phyloP scores from a whole-genome alignment of 2,888 invertebrate species.

The Patella ulyssiponensis region DNA sequence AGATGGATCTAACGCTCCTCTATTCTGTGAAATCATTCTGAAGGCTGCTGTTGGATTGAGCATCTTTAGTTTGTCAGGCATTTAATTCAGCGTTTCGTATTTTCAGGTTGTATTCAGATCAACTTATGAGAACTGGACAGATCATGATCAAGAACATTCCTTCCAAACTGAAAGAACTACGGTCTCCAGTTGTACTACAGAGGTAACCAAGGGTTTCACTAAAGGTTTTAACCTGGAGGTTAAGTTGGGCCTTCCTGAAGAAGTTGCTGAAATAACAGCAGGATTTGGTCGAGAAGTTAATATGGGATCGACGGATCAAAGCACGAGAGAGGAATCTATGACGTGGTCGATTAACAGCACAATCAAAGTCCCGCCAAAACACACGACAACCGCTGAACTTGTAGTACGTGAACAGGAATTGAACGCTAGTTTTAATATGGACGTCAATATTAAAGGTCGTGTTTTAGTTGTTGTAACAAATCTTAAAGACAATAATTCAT shows the following conservation, averaged over 20 bases:
- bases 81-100: neutral
- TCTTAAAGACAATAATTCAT: conserved; percentile 70
- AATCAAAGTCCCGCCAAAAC: conserved; percentile 68
- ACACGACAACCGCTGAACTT: conserved; percentile 72
- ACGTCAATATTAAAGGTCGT: conserved; percentile 65
- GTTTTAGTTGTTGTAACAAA: conserved; percentile 70
- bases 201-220: conserved; percentile 63
- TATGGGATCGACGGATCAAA: conserved; percentile 68
- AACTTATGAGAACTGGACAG: conserved; percentile 68
- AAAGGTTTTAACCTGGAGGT: conserved; percentile 72
- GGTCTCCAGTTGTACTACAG: conserved; percentile 59
- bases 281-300: conserved; percentile 71
- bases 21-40: too few species aligned
- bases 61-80: too few species aligned
- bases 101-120: conserved; percentile 50
- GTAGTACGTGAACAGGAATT: conserved; percentile 73
- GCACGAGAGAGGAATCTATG: conserved; percentile 69
- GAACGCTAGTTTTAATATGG: conserved; percentile 69
- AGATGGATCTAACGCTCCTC: too few species aligned
- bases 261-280: conserved; percentile 69
- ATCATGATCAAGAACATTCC: conserved; percentile 64
- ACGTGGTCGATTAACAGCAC: conserved; percentile 74
- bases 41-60: too few species aligned
- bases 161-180: conserved; percentile 69
- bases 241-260: conserved; percentile 73